Conservation (phyloP, 2,113 vertebrate genomes). For the Solea solea region DNA sequence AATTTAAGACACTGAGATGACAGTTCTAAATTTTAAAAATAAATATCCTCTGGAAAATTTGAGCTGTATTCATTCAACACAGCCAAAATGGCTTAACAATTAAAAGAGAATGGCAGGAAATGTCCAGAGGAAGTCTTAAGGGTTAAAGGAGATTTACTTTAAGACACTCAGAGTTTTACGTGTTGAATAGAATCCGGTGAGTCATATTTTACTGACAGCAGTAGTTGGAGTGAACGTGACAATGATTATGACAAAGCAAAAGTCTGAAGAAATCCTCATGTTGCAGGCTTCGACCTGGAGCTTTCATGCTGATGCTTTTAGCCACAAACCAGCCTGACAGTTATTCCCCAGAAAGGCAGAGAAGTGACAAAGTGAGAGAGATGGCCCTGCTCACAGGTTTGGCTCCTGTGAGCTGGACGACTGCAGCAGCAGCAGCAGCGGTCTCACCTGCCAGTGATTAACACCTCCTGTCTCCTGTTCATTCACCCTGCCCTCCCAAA, state of each 20-base stretch:
- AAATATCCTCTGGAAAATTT: no score
- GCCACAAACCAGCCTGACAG: slow-evolving; percentile 3
- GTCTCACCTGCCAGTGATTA: slow-evolving; percentile 39
- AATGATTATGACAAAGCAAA: neutral
- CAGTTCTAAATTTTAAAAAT: no score
- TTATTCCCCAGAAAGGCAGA: slow-evolving; percentile 8
- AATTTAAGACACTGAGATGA: no score
- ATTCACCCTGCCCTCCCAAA: slow-evolving; percentile 25
- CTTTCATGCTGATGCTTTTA: slow-evolving; percentile 8
- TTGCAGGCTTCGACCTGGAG: neutral
- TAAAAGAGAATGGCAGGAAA: no score
- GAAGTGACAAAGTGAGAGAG: slow-evolving; percentile 5
- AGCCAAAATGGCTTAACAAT: no score
- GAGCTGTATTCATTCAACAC: no score
- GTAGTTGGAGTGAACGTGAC: neutral
- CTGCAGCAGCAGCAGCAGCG: slow-evolving; percentile 15
- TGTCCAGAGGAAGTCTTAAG: no score
- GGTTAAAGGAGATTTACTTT: no score
- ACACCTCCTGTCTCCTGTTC: slow-evolving; percentile 34
- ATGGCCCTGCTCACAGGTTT: slow-evolving; percentile 5
- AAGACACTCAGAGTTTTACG: no score
- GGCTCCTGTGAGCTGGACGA: slow-evolving; percentile 11
- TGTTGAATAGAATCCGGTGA: neutral
- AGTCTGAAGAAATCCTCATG: neutral
- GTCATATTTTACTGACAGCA: neutral